Evolutionary conservation across 2,888 invertebrate species (phyloP), one percentile per base, ranked within the genome.

Genomic region (Boloria euphrosyne): DNA sequence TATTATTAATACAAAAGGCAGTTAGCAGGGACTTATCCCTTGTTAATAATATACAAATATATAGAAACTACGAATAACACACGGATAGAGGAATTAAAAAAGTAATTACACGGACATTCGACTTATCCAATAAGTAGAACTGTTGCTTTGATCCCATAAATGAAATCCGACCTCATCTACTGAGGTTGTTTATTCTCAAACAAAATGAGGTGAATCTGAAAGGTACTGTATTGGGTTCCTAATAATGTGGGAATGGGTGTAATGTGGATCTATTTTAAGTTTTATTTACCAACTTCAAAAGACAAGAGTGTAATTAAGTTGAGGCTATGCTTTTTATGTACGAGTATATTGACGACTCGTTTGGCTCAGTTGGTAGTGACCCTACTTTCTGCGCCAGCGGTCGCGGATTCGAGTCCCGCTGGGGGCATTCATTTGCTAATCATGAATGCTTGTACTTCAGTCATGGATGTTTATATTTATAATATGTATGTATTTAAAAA

Each of bases 111-210:
- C 57, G 57, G 16, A 14, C 44, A 57, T 46, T 46, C 46, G 14
- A 46, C 44, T 57, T 46, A 57, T 57, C 46, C 57, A 46, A 57
- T 46, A 38, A 38, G 31, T 57, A 57, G 57, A 46, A 27, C n/a
- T 13, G 57, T 13, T 2, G 57, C 57, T 57, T 57, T 57, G 57
- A 57, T 57, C 57, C 46, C 57, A 57, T 46, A 57, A 57, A 57
- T 57, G 57, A 57, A 57, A 57, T 57, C 22, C 57, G 22, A 57
- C 57, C 57, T 57, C 57, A 57, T 57, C 44, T 57, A 44, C 46
- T 17, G 46, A 46, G 57, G n/a, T 57, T 57, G 46, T 57, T 57
- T 57, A 57, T 57, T 46, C 44, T 27, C 46, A 27, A 46, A 57
- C 57, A 57, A 57, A 57, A 46, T 44, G 57, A 57, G 57, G 57